Base-by-base conservation (phyloP, 2,888 invertebrate genomes). In the Volucella inanis region DNA sequence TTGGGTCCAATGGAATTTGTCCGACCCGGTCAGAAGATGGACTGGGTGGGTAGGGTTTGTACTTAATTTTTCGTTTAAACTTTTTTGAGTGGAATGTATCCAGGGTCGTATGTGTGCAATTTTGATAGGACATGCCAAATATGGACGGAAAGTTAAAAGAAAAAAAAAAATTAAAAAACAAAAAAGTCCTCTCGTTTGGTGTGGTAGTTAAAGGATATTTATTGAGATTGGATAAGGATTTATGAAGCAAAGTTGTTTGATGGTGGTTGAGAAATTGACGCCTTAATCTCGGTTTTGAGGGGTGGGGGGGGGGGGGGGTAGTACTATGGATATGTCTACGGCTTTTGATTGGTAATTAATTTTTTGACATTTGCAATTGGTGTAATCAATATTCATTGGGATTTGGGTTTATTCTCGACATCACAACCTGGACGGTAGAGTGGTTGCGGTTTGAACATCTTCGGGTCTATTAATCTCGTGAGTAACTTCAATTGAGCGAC, bases 331-430 rank as follows among this genome's bases (percentile, higher is more conserved):
- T 31, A 31, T 31, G 31, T 31, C 31, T 31, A 31, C 31, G 31
- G 31, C 6, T 39, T 72, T 80, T 85, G 85, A 85, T 85, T 85
- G 76, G 85, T 85, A 85, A 85, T 85, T 84, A 84, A 84, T 85
- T 85, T 85, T 81, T 85, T 81, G 81, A 85, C 81, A 85, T 61
- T 64, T 68, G 43, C 72, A 76, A 77, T 67, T 52, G 77, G 41
- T 39, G 77, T 81, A 59, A 85, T 85, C 81, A 85, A 85, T 85
- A 85, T 85, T 77, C 85, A 74, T 84, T 62, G 43, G 43, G 18
- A 31, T 31, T 65, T 43, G 22, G 47, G 49, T 31, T 22, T n/a
- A 1, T 8, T 31, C n/a, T 54, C 31, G 31, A 6, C 31, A 31
- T 31, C 1, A 1, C 31, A 31, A 6, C 4, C 31, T 31, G 31